Evolutionary conservation across 2,888 invertebrate genomes (phyloP), one percentile per base, ranked within the genome.

Genomic region (Minunthozetes semirufus): DNA sequence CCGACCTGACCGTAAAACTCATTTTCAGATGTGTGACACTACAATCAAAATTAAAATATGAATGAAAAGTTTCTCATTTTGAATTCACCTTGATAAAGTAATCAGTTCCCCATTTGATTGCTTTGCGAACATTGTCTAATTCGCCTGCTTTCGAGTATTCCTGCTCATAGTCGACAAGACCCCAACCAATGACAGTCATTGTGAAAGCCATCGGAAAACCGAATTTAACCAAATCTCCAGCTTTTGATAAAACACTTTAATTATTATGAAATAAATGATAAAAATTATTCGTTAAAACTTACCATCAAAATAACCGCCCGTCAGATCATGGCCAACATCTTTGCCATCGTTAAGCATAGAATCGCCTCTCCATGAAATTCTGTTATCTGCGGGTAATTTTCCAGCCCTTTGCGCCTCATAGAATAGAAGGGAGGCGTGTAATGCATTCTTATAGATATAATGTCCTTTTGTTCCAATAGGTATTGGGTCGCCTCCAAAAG

Each of bases 81-180:
- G n/a, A n/a, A 33, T 33, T 33, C 8, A 61, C 61, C 27, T 61
- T 61, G 25, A 61, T 61, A 13, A 61, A 61, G 15, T 61, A 61
- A 13, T 61, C 61, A 13, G 61, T 61, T 61, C 61, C 61, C 61
- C 61, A 61, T 61, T 61, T 61, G 61, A 61, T 27, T 2, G 61
- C 61, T 27, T 61, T 61, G 27, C 29, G 61, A 0, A 61, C 15
- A 15, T 61, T 61, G 5, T 61, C 61, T 5, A 61, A 27, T 61
- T 61, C 61, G 6, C 61, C 61, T 15, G 61, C 25, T 15, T 27
- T 22, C 15, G 4, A 15, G 29, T 61, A 61, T 1, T 27, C 61
- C 15, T 61, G 27, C 29, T 61, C 61, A 27, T 25, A 61, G 11
- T 61, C 61, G 25, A 61, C 25, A 25, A 27, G 22, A 29, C 61